Conservation (phyloP, 1,140 invertebrate genomes). For the Globodera rostochiensis region DNA sequence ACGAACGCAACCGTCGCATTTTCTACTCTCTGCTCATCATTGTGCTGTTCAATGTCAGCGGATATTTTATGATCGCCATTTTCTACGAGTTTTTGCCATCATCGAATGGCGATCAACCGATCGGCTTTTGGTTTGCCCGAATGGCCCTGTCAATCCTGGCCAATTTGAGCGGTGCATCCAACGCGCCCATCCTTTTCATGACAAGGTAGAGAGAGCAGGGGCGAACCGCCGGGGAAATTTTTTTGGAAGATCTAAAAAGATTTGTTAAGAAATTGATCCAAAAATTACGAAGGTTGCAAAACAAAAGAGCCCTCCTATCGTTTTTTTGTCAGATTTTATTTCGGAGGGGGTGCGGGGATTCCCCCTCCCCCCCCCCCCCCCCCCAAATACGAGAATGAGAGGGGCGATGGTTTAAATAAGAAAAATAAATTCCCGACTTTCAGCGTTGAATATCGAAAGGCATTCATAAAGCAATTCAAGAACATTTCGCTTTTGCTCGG, state of each 20-base stretch:
- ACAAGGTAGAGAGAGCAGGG: neutral
- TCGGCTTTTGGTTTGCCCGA: neutral
- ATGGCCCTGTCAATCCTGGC: neutral
- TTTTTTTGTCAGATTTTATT: too few relatives aligned
- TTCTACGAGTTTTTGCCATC: neutral
- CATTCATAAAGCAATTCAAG: neutral
- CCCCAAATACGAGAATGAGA: neutral
- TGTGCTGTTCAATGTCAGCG: conserved; percentile 6
- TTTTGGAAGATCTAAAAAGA: too few relatives aligned
- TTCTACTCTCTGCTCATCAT: conserved; percentile 8
- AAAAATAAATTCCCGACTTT: neutral
- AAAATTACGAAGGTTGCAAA: too few relatives aligned
- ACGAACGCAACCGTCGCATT: neutral
- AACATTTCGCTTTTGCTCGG: neutral
- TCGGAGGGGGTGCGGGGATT: too few relatives aligned
- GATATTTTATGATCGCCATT: neutral
- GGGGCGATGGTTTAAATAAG: neutral
- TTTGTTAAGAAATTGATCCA: too few relatives aligned
- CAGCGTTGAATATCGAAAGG: neutral
- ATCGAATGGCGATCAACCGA: neutral
- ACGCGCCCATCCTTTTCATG: neutral
- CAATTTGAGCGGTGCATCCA: conserved; percentile 1
- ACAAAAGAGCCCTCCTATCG: too few relatives aligned
- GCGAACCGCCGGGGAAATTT: neutral
- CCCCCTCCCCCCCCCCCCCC: too few relatives aligned